A percentile compares a stretch with the other conserved stretches of the same genome.
These are phyloP conservation scores for Mesocricetus auratus DNA, from an alignment of 2,113 vertebrate genomes.

Conservation along the genomic window DNA sequence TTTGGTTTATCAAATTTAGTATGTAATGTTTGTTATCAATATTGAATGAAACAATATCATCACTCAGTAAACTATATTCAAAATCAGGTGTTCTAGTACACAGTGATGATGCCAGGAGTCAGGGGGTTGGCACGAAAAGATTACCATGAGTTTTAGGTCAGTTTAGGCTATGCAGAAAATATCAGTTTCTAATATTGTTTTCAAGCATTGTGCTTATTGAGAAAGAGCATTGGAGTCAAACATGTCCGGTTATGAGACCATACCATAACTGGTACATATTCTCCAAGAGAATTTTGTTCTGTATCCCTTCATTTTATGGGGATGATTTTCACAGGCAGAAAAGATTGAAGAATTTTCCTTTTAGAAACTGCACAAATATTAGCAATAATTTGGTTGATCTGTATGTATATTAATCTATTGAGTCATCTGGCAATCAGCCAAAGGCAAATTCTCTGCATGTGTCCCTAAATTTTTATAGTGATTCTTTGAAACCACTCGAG, in stretches of 20 bases:
- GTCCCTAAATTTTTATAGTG: background rate
- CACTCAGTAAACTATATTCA: background rate
- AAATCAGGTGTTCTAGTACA: background rate
- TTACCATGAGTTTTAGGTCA: background rate
- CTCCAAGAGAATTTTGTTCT: background rate
- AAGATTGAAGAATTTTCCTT: background rate
- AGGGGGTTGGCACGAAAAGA: background rate
- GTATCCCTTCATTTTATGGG: background rate
- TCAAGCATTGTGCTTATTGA: background rate
- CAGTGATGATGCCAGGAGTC: background rate
- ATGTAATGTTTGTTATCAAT: background rate
- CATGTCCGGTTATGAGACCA: background rate
- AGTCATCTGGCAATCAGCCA: background rate
- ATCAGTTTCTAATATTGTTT: background rate
- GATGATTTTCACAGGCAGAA: background rate
- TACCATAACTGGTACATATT: background rate
- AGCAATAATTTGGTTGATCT: background rate
- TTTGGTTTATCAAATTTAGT: background rate
- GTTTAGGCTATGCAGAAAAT: background rate
- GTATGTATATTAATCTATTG: background rate
- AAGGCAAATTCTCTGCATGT: background rate
- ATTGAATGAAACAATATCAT: background rate
- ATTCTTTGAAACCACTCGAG: conserved; percentile 41
- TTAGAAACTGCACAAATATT: background rate
- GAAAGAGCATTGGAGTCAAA: background rate